Percentiles rank a stretch among this genome's conserved stretches.
Evolutionary conservation across 2,888 invertebrate species (phyloP).

Genomic region (Folsomia candida): DNA sequence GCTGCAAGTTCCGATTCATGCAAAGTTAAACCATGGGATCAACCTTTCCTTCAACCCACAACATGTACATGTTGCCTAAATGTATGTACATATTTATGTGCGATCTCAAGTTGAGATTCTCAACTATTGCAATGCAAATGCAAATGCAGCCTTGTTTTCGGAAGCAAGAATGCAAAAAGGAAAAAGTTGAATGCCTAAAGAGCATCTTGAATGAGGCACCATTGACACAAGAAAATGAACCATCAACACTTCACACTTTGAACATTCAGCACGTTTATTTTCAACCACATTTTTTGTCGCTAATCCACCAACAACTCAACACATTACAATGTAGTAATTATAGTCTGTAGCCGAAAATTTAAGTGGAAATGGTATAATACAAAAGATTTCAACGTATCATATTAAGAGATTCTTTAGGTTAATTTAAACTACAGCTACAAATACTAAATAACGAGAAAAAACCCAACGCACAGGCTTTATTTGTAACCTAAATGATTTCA

Average conservation of each 20-base stretch:
- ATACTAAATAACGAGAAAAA: not conserved
- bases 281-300: constrained; percentile 1
- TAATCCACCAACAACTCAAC: not conserved
- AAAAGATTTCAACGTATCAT: not conserved
- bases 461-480: not conserved
- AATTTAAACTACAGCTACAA: not conserved
- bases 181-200: not conserved
- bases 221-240: not conserved
- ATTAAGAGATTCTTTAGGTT: not conserved
- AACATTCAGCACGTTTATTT: constrained; percentile 1
- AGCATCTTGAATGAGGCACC: not conserved
- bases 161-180: not conserved
- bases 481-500: not conserved
- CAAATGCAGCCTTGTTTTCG: too few relatives aligned
- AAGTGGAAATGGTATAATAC: not conserved
- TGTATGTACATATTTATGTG: too few relatives aligned
- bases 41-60: too few relatives aligned
- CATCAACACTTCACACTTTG: not conserved
- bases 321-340: not conserved
- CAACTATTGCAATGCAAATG: too few relatives aligned
- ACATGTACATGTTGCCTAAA: too few relatives aligned
- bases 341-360: not conserved
- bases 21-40: too few relatives aligned
- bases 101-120: too few relatives aligned
- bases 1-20: too few relatives aligned